These are phyloP conservation scores for Loxodonta africana DNA, from an alignment of 2,113 vertebrate genomes.

Conservation along the genomic window DNA sequence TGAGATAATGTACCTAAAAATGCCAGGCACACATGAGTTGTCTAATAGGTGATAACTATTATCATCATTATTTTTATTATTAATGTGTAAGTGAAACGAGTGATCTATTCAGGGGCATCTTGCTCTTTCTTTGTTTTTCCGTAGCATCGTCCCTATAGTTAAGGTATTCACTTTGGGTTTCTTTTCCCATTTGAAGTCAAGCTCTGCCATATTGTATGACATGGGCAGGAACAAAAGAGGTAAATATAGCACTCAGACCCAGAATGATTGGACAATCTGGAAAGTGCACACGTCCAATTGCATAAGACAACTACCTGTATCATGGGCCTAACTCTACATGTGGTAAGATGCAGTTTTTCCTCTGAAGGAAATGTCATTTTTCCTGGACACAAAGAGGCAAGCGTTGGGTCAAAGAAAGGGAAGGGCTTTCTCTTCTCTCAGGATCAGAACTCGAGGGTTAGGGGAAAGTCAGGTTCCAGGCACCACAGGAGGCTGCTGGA, in stretches of 20 bases:
- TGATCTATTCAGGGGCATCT: not conserved
- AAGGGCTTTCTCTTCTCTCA: not conserved
- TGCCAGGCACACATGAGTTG: not conserved
- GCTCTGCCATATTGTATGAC: not conserved
- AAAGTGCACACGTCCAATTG: not conserved
- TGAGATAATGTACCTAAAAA: not conserved
- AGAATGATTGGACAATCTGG: not conserved
- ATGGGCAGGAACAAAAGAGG: not conserved
- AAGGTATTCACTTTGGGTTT: not conserved
- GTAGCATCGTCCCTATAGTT: not conserved
- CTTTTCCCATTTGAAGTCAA: not conserved
- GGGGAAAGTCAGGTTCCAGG: not conserved
- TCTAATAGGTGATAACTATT: not conserved
- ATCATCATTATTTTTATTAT: not conserved
- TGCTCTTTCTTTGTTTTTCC: not conserved
- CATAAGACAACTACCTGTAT: not conserved
- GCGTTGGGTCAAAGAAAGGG: not conserved
- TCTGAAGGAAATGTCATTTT: slow-evolving; percentile 23
- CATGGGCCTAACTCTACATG: not conserved
- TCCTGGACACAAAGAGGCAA: not conserved
- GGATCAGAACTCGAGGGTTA: not conserved
- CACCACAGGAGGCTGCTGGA: not conserved
- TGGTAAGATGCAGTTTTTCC: not conserved
- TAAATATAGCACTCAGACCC: not conserved
- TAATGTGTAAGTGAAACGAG: slow-evolving; percentile 4